Evolutionary conservation across 2,113 vertebrate genomes (phyloP), one percentile per base, ranked within the genome.

Genomic region (Oenanthe melanoleuca): DNA sequence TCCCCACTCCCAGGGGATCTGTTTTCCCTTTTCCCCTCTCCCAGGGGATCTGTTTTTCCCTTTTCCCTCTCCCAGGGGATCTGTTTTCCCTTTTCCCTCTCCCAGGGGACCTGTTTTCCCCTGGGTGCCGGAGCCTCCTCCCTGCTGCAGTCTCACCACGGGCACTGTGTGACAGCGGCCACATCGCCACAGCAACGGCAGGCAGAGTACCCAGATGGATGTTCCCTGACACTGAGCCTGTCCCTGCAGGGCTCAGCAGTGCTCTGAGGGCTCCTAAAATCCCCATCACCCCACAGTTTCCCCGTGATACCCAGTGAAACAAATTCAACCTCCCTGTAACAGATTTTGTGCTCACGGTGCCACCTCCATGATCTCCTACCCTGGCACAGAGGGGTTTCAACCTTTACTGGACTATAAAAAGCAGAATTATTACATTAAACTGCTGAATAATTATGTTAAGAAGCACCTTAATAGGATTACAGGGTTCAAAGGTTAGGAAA

Each of bases 401-500:
- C 71, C 74, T 69, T 57, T 2, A 0, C 77, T 42, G 71, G 63
- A 16, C 85, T 93, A 85, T 73, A 65, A 93, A 80, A 95, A 82
- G 45, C 89, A 59, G 73, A 85, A 87, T 89, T 85, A 79, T 34
- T 75, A 40, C 52, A 70, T 75, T 80, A 75, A 91, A 89, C 61
- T 56, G 80, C 71, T 10, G 52, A 91, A 94, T 77, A 77, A 95
- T 93, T 80, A 59, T 18, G 18, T 89, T 82, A 89, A 95, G 84
- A 88, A 77, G 59, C 59, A 70, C 60, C 82, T 92, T 92, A 88
- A 94, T 89, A 92, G 74, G 92, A 92, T 96, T 96, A 89, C 17
- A 47, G 45, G 40, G 95, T 96, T 91, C 92, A 96, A 88, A 95
- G 95, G 92, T 94, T n/a, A 88, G 79, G 64, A 88, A 89, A 89